A percentile compares a stretch with the other conserved stretches of the same genome.
These are phyloP conservation scores for Columba guinea DNA, from an alignment of 2,797 vertebrate species.

Conservation along the genomic window DNA sequence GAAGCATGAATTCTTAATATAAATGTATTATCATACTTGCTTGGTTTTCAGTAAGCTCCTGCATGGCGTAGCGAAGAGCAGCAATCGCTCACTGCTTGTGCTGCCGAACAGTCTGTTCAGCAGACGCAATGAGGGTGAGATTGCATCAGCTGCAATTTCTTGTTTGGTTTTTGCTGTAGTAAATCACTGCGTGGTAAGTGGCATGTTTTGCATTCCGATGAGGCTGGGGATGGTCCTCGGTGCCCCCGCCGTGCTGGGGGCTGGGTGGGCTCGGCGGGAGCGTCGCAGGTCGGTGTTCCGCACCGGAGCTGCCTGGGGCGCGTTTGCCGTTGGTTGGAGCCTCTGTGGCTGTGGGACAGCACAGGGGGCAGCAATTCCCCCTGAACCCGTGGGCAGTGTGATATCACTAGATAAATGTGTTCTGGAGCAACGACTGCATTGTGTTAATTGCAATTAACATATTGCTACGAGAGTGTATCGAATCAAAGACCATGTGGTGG, in stretches of 20 bases:
- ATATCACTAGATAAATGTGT: neutral
- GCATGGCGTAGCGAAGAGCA: neutral
- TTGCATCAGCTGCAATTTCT: neutral
- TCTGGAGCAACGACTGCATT: neutral
- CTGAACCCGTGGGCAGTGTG: fast-evolving
- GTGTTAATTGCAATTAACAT: neutral
- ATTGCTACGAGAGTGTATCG: neutral
- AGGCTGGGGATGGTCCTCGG: neutral
- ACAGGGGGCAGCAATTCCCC: neutral
- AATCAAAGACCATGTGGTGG: neutral
- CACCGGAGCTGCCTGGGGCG: neutral
- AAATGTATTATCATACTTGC: neutral
- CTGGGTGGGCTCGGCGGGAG: neutral
- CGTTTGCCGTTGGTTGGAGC: neutral
- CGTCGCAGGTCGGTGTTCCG: neutral
- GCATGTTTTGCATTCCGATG: neutral
- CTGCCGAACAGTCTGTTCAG: neutral
- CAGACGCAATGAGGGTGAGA: neutral
- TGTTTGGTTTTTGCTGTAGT: neutral
- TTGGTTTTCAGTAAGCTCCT: neutral
- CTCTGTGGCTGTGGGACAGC: neutral
- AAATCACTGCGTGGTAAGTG: neutral
- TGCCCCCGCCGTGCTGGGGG: neutral
- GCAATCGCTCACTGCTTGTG: neutral
- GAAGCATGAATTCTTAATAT: neutral